A percentile compares a stretch with the other conserved stretches of the same genome.
These are phyloP conservation scores for Synanthedon andrenaeformis DNA, from an alignment of 2,888 invertebrate genomes.

Conservation along the genomic window DNA sequence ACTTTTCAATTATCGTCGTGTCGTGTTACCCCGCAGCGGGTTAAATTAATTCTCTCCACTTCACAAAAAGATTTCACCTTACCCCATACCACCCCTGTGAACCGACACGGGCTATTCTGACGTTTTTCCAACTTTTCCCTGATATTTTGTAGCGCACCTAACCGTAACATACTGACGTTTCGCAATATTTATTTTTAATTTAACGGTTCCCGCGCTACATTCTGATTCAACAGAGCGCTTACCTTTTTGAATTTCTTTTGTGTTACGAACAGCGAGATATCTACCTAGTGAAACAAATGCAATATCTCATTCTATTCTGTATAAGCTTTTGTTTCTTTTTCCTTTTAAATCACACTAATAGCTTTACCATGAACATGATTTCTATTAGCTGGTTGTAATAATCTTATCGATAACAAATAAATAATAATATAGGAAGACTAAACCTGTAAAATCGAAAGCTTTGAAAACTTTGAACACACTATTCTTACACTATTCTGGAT, in stretches of 20 bases:
- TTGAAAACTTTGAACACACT: too few species aligned
- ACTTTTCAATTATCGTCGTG: slow-evolving; percentile 70
- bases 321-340: too few species aligned
- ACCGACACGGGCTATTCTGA: slow-evolving; percentile 45
- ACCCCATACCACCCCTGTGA: slow-evolving; percentile 36
- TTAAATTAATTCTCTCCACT: slow-evolving; percentile 71
- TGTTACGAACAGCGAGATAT: slow-evolving; percentile 6
- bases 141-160: slow-evolving; percentile 35
- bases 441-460: too few species aligned
- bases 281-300: too few species aligned
- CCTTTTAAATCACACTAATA: too few species aligned
- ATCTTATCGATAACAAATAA: too few species aligned
- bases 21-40: slow-evolving; percentile 71
- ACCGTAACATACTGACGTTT: slow-evolving; percentile 68
- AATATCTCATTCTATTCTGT: too few species aligned
- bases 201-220: slow-evolving; percentile 58
- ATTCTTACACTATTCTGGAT: too few species aligned
- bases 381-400: too few species aligned
- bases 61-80: slow-evolving; percentile 69
- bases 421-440: too few species aligned
- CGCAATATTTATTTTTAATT: slow-evolving; percentile 71
- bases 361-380: too few species aligned
- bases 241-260: slow-evolving; percentile 56
- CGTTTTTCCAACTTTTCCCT: slow-evolving; percentile 45
- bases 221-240: slow-evolving; percentile 49